Conservation (phyloP, 2,113 vertebrate genomes). For the Labeo catla region DNA sequence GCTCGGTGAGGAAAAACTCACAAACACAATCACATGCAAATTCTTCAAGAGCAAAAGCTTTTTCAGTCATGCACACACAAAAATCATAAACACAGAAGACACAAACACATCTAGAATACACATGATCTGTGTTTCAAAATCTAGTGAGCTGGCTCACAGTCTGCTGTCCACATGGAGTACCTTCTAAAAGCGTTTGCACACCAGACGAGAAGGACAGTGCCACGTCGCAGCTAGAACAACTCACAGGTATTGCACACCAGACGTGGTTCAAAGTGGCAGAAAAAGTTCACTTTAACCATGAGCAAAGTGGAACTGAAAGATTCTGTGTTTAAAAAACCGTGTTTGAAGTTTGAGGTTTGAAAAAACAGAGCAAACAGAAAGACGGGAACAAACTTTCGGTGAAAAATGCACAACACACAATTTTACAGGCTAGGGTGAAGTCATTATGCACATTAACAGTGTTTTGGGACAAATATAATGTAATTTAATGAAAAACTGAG, state of each 20-base stretch:
- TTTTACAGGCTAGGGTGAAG: too few relatives aligned
- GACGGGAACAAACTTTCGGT: not conserved
- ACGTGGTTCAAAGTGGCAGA: not conserved
- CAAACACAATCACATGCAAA: constrained; percentile 5
- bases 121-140: not conserved
- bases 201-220: not conserved
- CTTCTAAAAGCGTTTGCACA: not conserved
- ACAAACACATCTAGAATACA: not conserved
- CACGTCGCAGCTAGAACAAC: not conserved
- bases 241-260: not conserved
- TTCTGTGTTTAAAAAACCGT: not conserved
- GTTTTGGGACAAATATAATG: not conserved
- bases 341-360: not conserved
- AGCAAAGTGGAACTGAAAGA: too few relatives aligned
- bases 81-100: not conserved
- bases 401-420: too few relatives aligned
- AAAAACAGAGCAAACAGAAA: not conserved
- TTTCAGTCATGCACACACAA: not conserved
- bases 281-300: too few relatives aligned
- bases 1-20: not conserved
- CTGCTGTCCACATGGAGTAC: not conserved
- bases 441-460: not conserved
- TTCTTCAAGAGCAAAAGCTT: not conserved
- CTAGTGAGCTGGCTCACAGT: not conserved
- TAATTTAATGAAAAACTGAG: not conserved